A percentile compares a stretch with the other conserved stretches of the same genome.
Conservation (phyloP, 2,888 invertebrate species). For the Rhynchonema sp. region DNA sequence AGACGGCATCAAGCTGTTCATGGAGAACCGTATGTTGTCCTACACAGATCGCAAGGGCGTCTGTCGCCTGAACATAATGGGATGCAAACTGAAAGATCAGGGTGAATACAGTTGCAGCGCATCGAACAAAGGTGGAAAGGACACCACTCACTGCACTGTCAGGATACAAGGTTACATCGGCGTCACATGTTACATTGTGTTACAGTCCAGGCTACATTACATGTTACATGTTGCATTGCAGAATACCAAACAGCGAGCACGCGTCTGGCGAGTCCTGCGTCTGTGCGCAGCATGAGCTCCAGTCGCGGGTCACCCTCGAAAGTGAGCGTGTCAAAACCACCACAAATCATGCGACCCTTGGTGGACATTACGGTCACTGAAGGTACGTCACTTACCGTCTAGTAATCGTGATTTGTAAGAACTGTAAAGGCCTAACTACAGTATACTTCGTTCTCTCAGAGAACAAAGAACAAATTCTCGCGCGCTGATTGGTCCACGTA, state of each 20-base stretch:
- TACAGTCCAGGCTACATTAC: too few relatives aligned
- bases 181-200: too few relatives aligned
- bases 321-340: constrained; percentile 6
- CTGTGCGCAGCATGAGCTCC: not conserved
- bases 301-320: constrained; percentile 4
- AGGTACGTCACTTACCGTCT: too few relatives aligned
- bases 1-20: constrained; percentile 22
- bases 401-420: too few relatives aligned
- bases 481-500: too few relatives aligned
- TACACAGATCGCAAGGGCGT: constrained; percentile 23
- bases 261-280: not conserved
- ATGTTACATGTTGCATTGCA: constrained; percentile 5
- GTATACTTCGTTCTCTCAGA: too few relatives aligned
- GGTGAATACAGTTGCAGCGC: constrained; percentile 25
- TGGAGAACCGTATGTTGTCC: constrained; percentile 21
- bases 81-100: constrained; percentile 15
- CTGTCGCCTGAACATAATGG: constrained; percentile 20
- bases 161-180: constrained; percentile 18
- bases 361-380: constrained; percentile 19
- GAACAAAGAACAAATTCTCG: too few relatives aligned
- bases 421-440: too few relatives aligned
- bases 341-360: constrained; percentile 18
- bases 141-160: constrained; percentile 22
- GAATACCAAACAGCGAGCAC: not conserved
- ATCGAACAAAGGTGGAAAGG: constrained; percentile 19